phyloP scores from a whole-genome alignment of 2,797 vertebrate species.

The Tenualosa ilisha region DNA sequence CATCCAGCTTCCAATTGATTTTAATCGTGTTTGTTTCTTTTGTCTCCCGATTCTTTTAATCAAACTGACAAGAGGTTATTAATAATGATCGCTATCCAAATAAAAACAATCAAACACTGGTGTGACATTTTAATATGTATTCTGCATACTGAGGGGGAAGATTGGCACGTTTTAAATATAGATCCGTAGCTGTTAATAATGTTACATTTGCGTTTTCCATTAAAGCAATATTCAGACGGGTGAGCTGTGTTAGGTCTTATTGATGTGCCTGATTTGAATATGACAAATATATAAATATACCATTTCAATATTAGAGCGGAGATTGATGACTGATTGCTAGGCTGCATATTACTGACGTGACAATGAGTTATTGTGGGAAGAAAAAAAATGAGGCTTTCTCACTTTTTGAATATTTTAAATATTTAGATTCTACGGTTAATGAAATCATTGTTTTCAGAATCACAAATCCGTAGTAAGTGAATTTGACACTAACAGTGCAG shows the following conservation, averaged over 20 bases:
- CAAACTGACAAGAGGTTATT: constrained; percentile 70
- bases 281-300: constrained; percentile 32
- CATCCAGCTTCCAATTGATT: constrained; percentile 55
- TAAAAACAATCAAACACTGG: constrained; percentile 70
- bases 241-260: constrained; percentile 43
- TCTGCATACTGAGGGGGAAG: constrained; percentile 61
- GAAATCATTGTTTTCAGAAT: constrained; percentile 21
- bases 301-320: constrained; percentile 17
- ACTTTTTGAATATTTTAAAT: not conserved
- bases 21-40: constrained; percentile 66
- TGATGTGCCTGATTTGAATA: constrained; percentile 37
- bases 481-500: not conserved
- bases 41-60: constrained; percentile 57
- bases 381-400: not conserved
- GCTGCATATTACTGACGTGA: constrained; percentile 19
- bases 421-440: not conserved
- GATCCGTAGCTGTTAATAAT: constrained; percentile 69
- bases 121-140: constrained; percentile 79
- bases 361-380: constrained; percentile 17
- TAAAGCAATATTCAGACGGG: constrained; percentile 73
- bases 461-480: not conserved
- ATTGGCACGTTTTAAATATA: constrained; percentile 81
- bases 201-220: constrained; percentile 66
- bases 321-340: constrained; percentile 12
- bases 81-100: constrained; percentile 64